Evolutionary conservation across 2,888 invertebrate genomes (phyloP).

Genomic region (Diabrotica balteata): DNA sequence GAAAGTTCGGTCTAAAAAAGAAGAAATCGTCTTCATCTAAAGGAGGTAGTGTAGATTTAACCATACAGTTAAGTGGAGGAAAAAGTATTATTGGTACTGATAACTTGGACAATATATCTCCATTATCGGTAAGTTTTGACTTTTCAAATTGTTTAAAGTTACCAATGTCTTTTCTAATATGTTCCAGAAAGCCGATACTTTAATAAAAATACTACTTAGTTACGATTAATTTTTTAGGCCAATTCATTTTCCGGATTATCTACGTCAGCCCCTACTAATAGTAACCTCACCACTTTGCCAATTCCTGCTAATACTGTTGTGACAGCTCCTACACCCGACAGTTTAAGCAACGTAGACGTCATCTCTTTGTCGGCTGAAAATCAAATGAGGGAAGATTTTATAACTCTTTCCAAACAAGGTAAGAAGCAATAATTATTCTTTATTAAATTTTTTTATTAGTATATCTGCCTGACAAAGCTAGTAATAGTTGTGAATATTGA

Average conservation of each 20-base stretch:
- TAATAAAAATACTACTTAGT: no score
- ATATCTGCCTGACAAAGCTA: no score
- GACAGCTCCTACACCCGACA: slow-evolving; percentile 64
- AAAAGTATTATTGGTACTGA: slow-evolving; percentile 49
- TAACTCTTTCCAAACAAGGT: slow-evolving; percentile 74
- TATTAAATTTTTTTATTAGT: background rate
- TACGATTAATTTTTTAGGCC: slow-evolving; percentile 35
- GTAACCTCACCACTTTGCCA: slow-evolving; percentile 45
- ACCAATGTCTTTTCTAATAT: background rate
- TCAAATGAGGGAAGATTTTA: slow-evolving; percentile 67
- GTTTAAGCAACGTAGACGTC: slow-evolving; percentile 61
- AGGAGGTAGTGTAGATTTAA: slow-evolving; percentile 69
- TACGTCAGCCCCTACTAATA: slow-evolving; percentile 45
- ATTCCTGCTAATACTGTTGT: slow-evolving; percentile 48
- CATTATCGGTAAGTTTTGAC: slow-evolving; percentile 56
- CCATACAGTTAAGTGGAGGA: slow-evolving; percentile 57
- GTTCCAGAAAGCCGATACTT: background rate
- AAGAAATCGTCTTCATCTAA: slow-evolving; percentile 66
- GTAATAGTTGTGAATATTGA: no score
- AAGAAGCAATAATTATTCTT: slow-evolving; percentile 43
- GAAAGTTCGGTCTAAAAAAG: slow-evolving; percentile 73
- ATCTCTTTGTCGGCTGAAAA: slow-evolving; percentile 56
- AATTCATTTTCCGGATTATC: slow-evolving; percentile 55
- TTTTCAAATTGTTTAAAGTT: no score
- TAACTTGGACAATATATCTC: slow-evolving; percentile 57